Evolutionary conservation across 2,797 vertebrate species (phyloP).

Genomic region (Hylomyscus alleni): DNA sequence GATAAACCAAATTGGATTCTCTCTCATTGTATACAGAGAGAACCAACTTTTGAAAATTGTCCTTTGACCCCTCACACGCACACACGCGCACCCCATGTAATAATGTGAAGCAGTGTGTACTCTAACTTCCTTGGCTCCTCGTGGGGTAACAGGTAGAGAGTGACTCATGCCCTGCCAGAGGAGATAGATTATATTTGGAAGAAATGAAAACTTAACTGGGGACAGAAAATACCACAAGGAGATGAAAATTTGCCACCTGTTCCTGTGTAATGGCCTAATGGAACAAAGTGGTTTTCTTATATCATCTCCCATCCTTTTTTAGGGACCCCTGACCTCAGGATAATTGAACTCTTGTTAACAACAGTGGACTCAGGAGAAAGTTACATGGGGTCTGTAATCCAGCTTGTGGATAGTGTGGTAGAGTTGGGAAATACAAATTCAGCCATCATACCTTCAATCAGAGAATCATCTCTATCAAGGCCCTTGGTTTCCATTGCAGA

Average conservation of each 20-base stretch:
- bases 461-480: not conserved
- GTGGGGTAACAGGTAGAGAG: not conserved
- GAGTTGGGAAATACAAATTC: not conserved
- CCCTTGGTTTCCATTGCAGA: not conserved
- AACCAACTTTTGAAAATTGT: not conserved
- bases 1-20: not conserved
- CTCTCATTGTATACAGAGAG: not conserved
- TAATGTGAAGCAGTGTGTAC: not conserved
- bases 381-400: too few species aligned
- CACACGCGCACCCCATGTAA: fast-evolving
- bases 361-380: not conserved
- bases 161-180: not conserved
- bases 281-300: not conserved
- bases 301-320: not conserved
- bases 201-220: not conserved
- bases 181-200: not conserved
- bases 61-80: not conserved
- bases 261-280: not conserved
- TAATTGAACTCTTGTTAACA: not conserved
- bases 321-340: not conserved
- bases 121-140: not conserved
- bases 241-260: not conserved
- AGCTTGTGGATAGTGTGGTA: not conserved
- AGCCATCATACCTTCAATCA: not conserved
- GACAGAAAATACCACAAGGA: not conserved